phyloP scores from a whole-genome alignment of 2,113 vertebrate species.

The Vulpes lagopus region DNA sequence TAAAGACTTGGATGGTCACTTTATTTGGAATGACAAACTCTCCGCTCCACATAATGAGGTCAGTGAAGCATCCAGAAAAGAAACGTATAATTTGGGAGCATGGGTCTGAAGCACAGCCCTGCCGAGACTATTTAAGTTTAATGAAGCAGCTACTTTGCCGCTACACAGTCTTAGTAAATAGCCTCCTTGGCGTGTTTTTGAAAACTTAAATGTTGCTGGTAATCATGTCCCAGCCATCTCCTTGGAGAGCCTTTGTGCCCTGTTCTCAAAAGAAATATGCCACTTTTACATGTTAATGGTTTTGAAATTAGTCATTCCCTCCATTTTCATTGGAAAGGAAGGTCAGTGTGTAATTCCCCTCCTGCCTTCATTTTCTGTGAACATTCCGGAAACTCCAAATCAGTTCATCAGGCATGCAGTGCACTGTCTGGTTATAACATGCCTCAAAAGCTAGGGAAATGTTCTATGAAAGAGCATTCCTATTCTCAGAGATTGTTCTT shows the following conservation, averaged over 20 bases:
- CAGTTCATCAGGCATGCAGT: slow-evolving; percentile 65
- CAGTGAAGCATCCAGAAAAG: slow-evolving; percentile 84
- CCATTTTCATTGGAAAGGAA: slow-evolving; percentile 82
- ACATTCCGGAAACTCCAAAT: slow-evolving; percentile 46
- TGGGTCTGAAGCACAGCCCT: slow-evolving; percentile 77
- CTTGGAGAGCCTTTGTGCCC: slow-evolving; percentile 79
- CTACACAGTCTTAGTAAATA: slow-evolving; percentile 78
- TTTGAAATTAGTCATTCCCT: slow-evolving; percentile 84
- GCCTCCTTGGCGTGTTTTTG: slow-evolving; percentile 84
- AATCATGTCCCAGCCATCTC: slow-evolving; percentile 77
- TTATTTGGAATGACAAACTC: slow-evolving; percentile 78
- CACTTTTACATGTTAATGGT: slow-evolving; percentile 83
- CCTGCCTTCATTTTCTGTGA: slow-evolving; percentile 69
- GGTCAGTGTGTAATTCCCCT: slow-evolving; percentile 62
- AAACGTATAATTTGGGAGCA: slow-evolving; percentile 78
- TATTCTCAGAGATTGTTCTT: slow-evolving; percentile 66
- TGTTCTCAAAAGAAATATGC: slow-evolving; percentile 80
- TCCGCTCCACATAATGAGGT: slow-evolving; percentile 82
- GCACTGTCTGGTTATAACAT: background rate
- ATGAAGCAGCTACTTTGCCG: slow-evolving; percentile 85
- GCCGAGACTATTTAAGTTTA: slow-evolving; percentile 84
- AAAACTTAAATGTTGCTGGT: slow-evolving; percentile 82
- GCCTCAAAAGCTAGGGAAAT: slow-evolving; percentile 74
- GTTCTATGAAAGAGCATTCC: slow-evolving; percentile 61
- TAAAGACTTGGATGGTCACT: slow-evolving; percentile 79